Evolutionary conservation across 2,888 invertebrate species (phyloP).

Genomic region (Parnassius orleans): DNA sequence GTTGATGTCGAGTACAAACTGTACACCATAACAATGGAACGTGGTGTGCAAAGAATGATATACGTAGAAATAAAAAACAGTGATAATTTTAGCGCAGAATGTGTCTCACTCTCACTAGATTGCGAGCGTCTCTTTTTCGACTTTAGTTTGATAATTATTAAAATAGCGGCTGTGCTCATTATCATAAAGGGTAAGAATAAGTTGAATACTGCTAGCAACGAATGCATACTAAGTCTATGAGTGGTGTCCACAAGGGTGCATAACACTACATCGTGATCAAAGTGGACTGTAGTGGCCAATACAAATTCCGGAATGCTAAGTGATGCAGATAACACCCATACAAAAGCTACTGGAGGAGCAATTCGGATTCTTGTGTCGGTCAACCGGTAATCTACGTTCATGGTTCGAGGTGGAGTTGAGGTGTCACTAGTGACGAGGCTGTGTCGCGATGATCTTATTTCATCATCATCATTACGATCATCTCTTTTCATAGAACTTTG

Average conservation of each 20-base stretch:
- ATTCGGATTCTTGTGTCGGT: conserved; percentile 68
- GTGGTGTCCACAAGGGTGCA: conserved; percentile 78
- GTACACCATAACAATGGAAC: conserved; percentile 55
- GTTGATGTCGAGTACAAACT: conserved; percentile 50
- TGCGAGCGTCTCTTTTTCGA: conserved; percentile 44
- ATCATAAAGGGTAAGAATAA: conserved; percentile 62
- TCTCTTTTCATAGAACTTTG: conserved; percentile 55
- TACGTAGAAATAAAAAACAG: conserved; percentile 60
- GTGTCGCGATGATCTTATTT: conserved; percentile 70
- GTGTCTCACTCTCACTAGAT: conserved; percentile 49
- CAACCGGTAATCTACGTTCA: conserved; percentile 78
- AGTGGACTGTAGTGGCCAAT: conserved; percentile 70
- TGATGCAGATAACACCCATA: conserved; percentile 81
- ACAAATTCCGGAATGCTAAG: conserved; percentile 82
- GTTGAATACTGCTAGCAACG: conserved; percentile 65
- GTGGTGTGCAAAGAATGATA: conserved; percentile 59
- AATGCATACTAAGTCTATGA: conserved; percentile 68
- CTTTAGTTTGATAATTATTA: conserved; percentile 58
- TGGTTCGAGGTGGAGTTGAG: conserved; percentile 71
- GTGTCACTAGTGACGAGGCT: conserved; percentile 74
- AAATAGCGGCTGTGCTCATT: conserved; percentile 47
- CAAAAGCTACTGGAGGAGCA: conserved; percentile 75
- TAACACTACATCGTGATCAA: conserved; percentile 55
- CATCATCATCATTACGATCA: conserved; percentile 61
- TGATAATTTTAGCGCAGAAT: conserved; percentile 61